Evolutionary conservation across 2,113 vertebrate species (phyloP), one percentile per base, ranked within the genome.

Genomic region (Actenoides hombroni): DNA sequence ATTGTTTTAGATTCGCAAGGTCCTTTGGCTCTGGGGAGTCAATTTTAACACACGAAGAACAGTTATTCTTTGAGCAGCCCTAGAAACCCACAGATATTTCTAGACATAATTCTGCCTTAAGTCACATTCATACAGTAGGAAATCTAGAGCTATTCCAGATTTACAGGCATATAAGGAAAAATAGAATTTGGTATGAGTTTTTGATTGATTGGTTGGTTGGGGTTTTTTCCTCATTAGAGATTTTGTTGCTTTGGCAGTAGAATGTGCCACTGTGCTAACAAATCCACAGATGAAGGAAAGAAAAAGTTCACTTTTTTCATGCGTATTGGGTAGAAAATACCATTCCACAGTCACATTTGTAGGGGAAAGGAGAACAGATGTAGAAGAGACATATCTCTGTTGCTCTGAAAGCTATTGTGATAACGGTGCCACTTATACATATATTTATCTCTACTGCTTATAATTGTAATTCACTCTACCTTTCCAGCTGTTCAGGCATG

Each of bases 401-500:
- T 97, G 24, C 23, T 90, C 61, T 63, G 80, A 90, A 54, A 91
- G 74, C 82, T 81, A 73, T 37, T 37, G 79, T 92, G 79, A 46
- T 80, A 78, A 92, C 63, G 20, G 10, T 90, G 53, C 25, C 39
- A 69, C 73, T 86, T 96, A 84, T 33, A 84, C 18, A 60, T 75
- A 74, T 90, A 59, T 76, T 93, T 94, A 93, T 89, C 65, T 69
- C 6, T 31, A 53, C 29, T 65, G 51, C 80, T 90, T 77, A 54
- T 37, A 90, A 71, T 35, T 63, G 75, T 96, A 84, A 92, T 91
- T 94, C 75, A 79, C 74, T 94, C 68, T 51, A 65, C 65, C 56
- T 82, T 97, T 91, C 93, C 96, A 97, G 95, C 91, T 93, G 88
- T 95, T 97, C 82, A 89, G 60, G 35, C 70, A 56, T 88, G 77